These are phyloP conservation scores for Arrhopalites spinosus DNA, from an alignment of 2,888 invertebrate genomes.

Conservation along the genomic window DNA sequence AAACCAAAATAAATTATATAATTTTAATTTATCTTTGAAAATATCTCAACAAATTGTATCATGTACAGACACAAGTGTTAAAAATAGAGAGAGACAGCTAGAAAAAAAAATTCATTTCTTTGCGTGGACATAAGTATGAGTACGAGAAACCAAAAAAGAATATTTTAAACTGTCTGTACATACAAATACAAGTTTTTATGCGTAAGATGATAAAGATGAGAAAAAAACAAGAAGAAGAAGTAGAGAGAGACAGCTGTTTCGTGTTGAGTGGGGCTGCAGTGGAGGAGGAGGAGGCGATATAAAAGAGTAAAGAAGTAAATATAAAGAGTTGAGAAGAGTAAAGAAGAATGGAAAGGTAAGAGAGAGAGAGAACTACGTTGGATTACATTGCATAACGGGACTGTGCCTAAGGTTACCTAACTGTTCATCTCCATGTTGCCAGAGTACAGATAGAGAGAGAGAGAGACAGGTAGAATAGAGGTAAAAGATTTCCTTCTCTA, in stretches of 20 bases:
- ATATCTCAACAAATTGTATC: too few species aligned
- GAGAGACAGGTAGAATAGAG: constrained; percentile 5
- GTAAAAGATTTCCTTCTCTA: background rate
- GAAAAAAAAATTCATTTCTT: too few species aligned
- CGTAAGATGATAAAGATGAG: background rate
- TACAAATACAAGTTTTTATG: background rate
- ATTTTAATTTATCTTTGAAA: too few species aligned
- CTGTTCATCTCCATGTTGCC: constrained; percentile 38
- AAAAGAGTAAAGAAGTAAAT: background rate
- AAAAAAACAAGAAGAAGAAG: background rate
- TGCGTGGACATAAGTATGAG: too few species aligned
- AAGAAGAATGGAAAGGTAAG: background rate
- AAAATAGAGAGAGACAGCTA: too few species aligned
- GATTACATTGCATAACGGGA: constrained; percentile 37
- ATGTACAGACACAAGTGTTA: too few species aligned
- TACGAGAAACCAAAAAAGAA: background rate
- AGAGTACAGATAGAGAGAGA: constrained; percentile 11
- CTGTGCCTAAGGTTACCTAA: constrained; percentile 38
- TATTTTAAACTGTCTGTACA: background rate
- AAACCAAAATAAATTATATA: too few species aligned
- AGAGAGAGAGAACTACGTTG: background rate
- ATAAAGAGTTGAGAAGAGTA: background rate
- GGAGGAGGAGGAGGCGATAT: background rate
- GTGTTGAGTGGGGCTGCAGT: background rate
- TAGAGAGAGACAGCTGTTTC: background rate